Percentiles rank a stretch among this genome's conserved stretches.
These are phyloP conservation scores for Zaprionus bogoriensis DNA, from an alignment of 2,888 invertebrate species.

Conservation along the genomic window DNA sequence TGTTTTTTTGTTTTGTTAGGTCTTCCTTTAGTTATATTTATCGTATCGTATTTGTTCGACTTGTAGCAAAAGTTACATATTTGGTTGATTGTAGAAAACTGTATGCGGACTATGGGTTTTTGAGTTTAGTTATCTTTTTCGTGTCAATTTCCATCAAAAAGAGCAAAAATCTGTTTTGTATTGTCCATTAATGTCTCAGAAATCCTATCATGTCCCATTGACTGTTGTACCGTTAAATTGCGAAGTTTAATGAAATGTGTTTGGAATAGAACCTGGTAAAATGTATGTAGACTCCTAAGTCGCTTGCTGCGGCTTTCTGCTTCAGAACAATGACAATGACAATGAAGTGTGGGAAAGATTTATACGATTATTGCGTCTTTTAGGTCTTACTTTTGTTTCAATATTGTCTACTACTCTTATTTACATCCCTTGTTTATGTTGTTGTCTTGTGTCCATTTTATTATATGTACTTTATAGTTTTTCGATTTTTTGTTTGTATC, in stretches of 20 bases:
- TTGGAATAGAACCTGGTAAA: not conserved
- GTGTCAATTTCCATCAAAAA: constrained; percentile 51
- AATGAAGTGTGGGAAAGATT: constrained; percentile 10
- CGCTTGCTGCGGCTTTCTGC: not conserved
- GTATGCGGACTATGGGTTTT: constrained; percentile 42
- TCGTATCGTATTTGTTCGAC: constrained; percentile 59
- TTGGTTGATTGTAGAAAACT: constrained; percentile 72
- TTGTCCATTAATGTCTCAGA: constrained; percentile 75
- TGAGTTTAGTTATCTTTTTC: constrained; percentile 19
- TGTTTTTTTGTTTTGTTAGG: constrained; percentile 1
- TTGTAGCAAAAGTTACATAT: constrained; percentile 61
- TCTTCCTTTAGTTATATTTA: constrained; percentile 42
- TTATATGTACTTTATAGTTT: constrained; percentile 7
- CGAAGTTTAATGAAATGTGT: constrained; percentile 25
- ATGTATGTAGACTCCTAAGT: not conserved
- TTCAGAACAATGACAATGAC: constrained; percentile 21
- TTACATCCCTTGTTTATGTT: constrained; percentile 73
- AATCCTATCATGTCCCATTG: constrained; percentile 51
- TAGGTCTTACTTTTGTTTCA: constrained; percentile 7
- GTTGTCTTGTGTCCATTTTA: constrained; percentile 57
- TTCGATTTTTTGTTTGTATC: constrained; percentile 26
- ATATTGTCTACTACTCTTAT: constrained; percentile 71
- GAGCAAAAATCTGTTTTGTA: constrained; percentile 64
- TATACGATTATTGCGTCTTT: constrained; percentile 7
- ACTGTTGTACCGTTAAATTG: constrained; percentile 22